phyloP scores from a whole-genome alignment of 2,888 invertebrate species.

The Coleophora flavipennella region DNA sequence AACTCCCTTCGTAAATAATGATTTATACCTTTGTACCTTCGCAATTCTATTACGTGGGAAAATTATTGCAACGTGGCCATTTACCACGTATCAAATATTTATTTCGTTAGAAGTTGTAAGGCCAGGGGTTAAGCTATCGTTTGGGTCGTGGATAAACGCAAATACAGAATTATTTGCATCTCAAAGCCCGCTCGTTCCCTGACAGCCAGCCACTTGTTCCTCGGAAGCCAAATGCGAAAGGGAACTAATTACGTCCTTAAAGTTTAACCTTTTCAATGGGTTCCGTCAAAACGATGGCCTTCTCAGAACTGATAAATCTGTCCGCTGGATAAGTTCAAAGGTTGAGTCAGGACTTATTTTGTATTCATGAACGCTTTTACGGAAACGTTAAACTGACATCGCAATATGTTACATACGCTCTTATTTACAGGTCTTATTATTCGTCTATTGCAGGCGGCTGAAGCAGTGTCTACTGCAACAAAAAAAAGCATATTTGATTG shows the following conservation, averaged over 20 bases:
- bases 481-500: no score
- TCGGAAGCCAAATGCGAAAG: conserved; percentile 29
- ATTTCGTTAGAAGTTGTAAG: conserved; percentile 9
- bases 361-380: conserved; percentile 4
- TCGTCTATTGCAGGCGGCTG: no score
- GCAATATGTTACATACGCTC: no score
- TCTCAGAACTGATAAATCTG: conserved; percentile 17
- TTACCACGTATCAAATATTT: conserved; percentile 6
- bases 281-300: conserved; percentile 15
- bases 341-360: conserved; percentile 4
- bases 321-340: conserved; percentile 5
- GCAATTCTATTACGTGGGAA: neutral
- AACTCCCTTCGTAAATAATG: neutral
- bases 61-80: neutral
- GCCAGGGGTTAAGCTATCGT: conserved; percentile 17
- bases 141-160: conserved; percentile 6
- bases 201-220: conserved; percentile 9
- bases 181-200: conserved; percentile 26
- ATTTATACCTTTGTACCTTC: neutral
- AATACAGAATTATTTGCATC: conserved; percentile 35
- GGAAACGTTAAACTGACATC: no score
- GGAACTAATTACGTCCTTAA: conserved; percentile 35
- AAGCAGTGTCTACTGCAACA: no score
- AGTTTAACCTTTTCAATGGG: conserved; percentile 24
- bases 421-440: no score